Base-by-base conservation (phyloP, 2,888 invertebrate species). In the Apocheima hispidaria region DNA sequence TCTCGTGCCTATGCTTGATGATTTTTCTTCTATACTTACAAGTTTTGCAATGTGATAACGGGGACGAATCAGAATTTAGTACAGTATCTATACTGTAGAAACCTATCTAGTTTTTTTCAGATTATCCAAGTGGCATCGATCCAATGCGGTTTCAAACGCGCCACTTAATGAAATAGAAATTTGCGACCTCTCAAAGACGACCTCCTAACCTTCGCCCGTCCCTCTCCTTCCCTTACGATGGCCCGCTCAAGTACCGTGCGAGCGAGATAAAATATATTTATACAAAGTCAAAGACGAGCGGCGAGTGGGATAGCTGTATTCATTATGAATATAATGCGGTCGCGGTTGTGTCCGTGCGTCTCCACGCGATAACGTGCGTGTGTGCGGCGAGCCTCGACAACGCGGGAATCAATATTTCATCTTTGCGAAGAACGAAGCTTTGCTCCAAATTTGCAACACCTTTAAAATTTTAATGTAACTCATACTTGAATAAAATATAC, bases 301-400 rank as follows among this genome's bases (percentile, higher is more conserved):
- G 77, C 83, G 92, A 92, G 92, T 90, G 88, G 91, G 92, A 92
- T 87, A 87, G 92, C 90, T 89, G 88, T 92, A 92, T 91, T 91
- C 92, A 92, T 92, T 92, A 92, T 92, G 92, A 91, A 92, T 92
- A 92, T 92, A 92, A 92, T 90, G 91, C 85, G 88, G 90, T 90
- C 81, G 83, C 85, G 83, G 81, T 77, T 87, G 88, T 91, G 91
- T 90, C 88, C 84, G 91, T 90, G 89, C 84, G 87, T 88, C 78
- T 81, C 78, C 73, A 88, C 86, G 82, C 72, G 74, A 73, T 59
- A 59, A 65, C 64, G 74, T 73, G 78, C 73, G 79, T 86, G 87
- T 87, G 88, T 87, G 88, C 81, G 89, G 81, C 79, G 78, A 75
- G 86, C 82, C 88, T 86, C 85, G 82, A 86, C 82, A 78, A 83